Percentiles rank a stretch among this genome's conserved stretches.
phyloP scores from a whole-genome alignment of 2,797 vertebrate genomes.

The Clarias pachynema region DNA sequence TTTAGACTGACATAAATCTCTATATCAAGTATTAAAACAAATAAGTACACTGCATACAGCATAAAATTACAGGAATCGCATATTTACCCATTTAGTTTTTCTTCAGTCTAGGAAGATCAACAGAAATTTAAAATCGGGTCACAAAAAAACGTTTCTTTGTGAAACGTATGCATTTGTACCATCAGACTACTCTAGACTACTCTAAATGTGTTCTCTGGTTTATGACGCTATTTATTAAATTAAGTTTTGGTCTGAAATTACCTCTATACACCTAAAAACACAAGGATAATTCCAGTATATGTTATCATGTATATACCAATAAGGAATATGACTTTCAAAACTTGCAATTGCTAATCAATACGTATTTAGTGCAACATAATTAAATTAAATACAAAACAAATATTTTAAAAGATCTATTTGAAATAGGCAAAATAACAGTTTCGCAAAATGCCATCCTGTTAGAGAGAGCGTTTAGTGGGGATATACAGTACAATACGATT shows the following conservation, averaged over 20 bases:
- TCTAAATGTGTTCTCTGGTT: neutral
- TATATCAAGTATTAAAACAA: neutral
- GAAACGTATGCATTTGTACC: neutral
- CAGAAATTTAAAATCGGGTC: neutral
- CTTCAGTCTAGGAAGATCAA: neutral
- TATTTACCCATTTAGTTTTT: neutral
- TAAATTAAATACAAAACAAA: neutral
- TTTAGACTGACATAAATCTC: neutral
- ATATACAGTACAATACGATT: neutral
- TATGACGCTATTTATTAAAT: neutral
- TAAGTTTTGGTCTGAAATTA: neutral
- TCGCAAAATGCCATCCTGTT: neutral
- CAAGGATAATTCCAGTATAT: neutral
- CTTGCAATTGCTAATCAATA: neutral
- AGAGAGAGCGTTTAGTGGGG: neutral
- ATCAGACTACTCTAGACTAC: neutral
- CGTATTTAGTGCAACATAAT: neutral
- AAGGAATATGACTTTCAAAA: neutral
- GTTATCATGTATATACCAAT: neutral
- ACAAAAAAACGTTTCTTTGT: neutral
- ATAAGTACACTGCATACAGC: too few relatives aligned
- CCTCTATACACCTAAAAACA: neutral
- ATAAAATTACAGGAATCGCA: neutral
- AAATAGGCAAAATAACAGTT: neutral
- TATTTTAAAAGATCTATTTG: neutral